Conservation (phyloP, 2,113 vertebrate genomes). For the Danionella cerebrum region DNA sequence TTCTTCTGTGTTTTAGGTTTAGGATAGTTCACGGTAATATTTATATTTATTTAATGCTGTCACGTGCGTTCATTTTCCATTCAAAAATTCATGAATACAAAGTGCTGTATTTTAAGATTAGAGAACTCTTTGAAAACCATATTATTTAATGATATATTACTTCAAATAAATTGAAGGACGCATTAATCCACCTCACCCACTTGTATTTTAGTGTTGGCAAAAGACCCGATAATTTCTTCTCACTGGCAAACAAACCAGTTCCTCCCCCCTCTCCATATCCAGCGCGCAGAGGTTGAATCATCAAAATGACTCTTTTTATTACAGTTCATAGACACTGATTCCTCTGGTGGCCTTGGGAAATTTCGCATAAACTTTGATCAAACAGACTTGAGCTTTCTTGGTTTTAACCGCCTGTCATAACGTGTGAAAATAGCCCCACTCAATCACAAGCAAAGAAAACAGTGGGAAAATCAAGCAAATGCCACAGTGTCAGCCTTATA, state of each 20-base stretch:
- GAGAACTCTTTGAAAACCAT: not conserved
- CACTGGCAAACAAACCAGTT: slow-evolving; percentile 79
- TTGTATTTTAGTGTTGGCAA: slow-evolving; percentile 8
- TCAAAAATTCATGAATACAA: not conserved
- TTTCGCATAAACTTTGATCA: slow-evolving; percentile 97
- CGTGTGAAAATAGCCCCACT: slow-evolving; percentile 64
- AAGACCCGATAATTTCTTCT: slow-evolving; percentile 44
- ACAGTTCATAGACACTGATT: slow-evolving; percentile 97
- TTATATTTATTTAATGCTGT: not conserved
- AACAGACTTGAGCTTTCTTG: slow-evolving; percentile 76
- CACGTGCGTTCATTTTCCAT: not conserved
- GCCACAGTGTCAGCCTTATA: slow-evolving; percentile 66
- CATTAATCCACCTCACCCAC: not conserved
- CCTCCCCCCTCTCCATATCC: slow-evolving; percentile 52
- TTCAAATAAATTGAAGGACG: not conserved
- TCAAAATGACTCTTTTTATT: slow-evolving; percentile 99
- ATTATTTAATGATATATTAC: slow-evolving; percentile 3
- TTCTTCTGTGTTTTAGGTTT: too few species aligned
- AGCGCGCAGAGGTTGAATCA: slow-evolving; percentile 72
- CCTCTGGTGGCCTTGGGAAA: slow-evolving; percentile 81
- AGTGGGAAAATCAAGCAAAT: slow-evolving; percentile 72
- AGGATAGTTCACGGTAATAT: not conserved
- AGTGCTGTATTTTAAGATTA: not conserved
- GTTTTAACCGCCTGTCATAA: slow-evolving; percentile 62
- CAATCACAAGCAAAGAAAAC: slow-evolving; percentile 70